Evolutionary conservation across 2,888 invertebrate genomes (phyloP), one percentile per base, ranked within the genome.

Genomic region (Sisyra nigra): DNA sequence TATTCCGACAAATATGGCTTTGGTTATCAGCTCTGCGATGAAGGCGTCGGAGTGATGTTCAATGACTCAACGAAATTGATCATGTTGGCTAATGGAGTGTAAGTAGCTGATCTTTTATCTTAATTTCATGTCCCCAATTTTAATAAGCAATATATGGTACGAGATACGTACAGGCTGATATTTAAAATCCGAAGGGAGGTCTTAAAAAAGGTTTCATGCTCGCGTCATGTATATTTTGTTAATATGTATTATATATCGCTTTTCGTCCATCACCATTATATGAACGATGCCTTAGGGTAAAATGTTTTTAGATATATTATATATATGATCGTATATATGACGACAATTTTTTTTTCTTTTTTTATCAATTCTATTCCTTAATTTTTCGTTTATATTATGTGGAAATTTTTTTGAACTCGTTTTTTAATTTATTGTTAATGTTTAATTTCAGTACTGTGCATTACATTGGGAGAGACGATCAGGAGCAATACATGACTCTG

Each of bases 1-100:
- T 98, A 98, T 65, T 94, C 94, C 24, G 98, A 99, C 69, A 98
- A 97, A 65, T 99, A 99, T 62, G 98, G 99, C 13, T 91, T 99
- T 59, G 97, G 97, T 1, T 99, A 98, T 68, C 96, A 97, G 62
- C 69, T 99, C 31, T 93, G 91, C 58, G 98, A 99, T 67, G 96
- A 97, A 67, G 89, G 92, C 53, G 89, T 96, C 48, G 98, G 98
- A 19, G 96, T 99, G 32, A 85, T 96, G 75, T 99, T 93, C 68
- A 99, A 99, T 61, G 99, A 99, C 63, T 84, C 86, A 49, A 94
- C 97, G 7, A 87, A 93, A 55, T 74, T 99, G 10, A 84, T 97
- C 50, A 77, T 97, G 68, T 71, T 96, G 40, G 77, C 88, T 29
- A 92, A 96, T 61, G 89, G 85, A 65, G 75, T 82, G 87, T 88